Percentiles rank a stretch among this genome's conserved stretches.
Conservation (phyloP, 2,113 vertebrate species). For the Upupa epops region DNA sequence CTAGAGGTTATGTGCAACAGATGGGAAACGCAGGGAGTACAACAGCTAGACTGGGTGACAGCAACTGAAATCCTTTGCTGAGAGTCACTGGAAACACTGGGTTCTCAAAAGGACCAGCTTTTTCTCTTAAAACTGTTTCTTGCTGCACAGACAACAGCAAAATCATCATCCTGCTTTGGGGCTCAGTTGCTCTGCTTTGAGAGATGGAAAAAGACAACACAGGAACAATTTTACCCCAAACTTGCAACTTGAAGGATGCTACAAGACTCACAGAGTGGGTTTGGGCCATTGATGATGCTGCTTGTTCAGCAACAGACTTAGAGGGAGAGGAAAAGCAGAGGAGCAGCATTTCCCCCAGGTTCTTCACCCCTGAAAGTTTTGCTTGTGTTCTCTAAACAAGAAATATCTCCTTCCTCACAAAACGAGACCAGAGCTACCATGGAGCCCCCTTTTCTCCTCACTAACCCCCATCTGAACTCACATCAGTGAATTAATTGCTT, state of each 20-base stretch:
- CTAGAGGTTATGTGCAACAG: neutral
- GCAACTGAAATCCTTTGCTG: neutral
- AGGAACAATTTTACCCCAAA: neutral
- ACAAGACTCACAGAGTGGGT: neutral
- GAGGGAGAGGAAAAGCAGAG: rapidly evolving
- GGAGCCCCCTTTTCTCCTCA: neutral
- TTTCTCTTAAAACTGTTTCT: neutral
- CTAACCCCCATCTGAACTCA: neutral
- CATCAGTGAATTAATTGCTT: neutral
- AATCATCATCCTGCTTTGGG: neutral
- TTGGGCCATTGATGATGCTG: rapidly evolving
- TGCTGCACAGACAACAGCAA: neutral
- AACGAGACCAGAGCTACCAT: neutral
- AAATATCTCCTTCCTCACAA: neutral
- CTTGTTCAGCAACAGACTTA: neutral
- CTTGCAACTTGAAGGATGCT: neutral
- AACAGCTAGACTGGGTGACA: neutral
- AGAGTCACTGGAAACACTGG: neutral
- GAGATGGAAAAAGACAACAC: neutral
- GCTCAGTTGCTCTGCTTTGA: neutral
- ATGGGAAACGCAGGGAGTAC: neutral
- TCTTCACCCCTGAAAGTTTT: rapidly evolving
- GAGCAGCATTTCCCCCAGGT: neutral
- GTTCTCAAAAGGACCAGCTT: neutral
- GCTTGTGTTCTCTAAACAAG: neutral